A percentile compares a stretch with the other conserved stretches of the same genome.
Conservation (phyloP, 2,797 vertebrate genomes). For the Erpetoichthys calabaricus region DNA sequence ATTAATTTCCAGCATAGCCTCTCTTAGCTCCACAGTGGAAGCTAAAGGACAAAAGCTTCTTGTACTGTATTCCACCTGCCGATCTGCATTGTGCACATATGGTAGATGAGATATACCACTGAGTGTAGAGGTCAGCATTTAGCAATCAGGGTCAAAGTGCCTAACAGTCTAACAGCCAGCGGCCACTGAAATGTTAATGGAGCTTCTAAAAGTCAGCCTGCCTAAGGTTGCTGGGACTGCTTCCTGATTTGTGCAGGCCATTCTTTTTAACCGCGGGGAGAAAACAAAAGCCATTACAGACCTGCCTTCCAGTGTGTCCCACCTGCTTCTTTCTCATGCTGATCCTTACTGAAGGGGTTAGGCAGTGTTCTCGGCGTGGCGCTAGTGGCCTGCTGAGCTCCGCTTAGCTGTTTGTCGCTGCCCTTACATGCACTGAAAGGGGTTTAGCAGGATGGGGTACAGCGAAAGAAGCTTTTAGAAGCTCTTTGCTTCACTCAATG, state of each 20-base stretch:
- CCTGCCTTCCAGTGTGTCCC: slow-evolving; percentile 5
- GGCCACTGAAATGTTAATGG: slow-evolving; percentile 24
- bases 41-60: neutral
- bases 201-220: slow-evolving; percentile 12
- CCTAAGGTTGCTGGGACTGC: slow-evolving; percentile 3
- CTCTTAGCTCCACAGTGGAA: too few species aligned
- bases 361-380: too few species aligned
- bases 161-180: slow-evolving; percentile 16
- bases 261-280: slow-evolving; percentile 9
- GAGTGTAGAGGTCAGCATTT: slow-evolving; percentile 22
- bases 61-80: neutral
- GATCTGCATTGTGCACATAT: slow-evolving; percentile 6
- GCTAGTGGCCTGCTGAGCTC: too few species aligned
- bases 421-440: too few species aligned
- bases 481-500: too few species aligned
- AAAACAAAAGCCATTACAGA: slow-evolving; percentile 5
- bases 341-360: slow-evolving; percentile 7
- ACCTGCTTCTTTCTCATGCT: slow-evolving; percentile 14
- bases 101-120: slow-evolving; percentile 6
- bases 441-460: too few species aligned
- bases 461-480: too few species aligned
- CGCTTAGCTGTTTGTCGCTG: too few species aligned
- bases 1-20: too few species aligned
- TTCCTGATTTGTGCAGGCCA: slow-evolving; percentile 11
- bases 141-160: slow-evolving; percentile 23